Evolutionary conservation across 2,888 invertebrate species (phyloP).

Genomic region (Allolobophora icterica): DNA sequence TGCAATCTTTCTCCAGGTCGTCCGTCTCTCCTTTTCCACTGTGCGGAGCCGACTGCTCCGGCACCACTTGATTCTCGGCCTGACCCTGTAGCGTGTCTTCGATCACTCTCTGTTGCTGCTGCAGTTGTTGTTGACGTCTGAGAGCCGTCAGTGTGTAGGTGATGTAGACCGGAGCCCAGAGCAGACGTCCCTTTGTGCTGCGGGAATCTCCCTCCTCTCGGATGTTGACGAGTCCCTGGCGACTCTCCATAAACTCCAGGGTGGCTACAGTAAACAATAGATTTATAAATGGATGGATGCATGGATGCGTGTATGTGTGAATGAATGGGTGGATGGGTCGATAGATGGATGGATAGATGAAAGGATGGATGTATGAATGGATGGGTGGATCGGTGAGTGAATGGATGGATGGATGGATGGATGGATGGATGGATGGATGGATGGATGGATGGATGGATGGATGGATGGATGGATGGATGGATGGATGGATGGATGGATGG

Average conservation of each 20-base stretch:
- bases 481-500: not conserved
- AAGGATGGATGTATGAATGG: not conserved
- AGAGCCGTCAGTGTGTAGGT: conserved; percentile 40
- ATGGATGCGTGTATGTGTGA: not conserved
- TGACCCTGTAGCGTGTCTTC: not conserved
- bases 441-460: not conserved
- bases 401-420: not conserved
- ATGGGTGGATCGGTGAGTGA: not conserved
- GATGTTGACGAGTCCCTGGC: conserved; percentile 42
- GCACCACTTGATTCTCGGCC: not conserved
- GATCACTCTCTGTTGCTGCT: not conserved
- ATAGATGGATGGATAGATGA: not conserved
- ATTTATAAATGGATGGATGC: not conserved
- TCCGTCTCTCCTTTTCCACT: too few species aligned
- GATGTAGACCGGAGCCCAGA: conserved; percentile 47
- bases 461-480: not conserved
- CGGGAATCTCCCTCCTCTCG: conserved; percentile 47
- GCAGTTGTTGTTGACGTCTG: not conserved
- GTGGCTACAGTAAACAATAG: not conserved
- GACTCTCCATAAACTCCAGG: conserved; percentile 41
- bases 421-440: not conserved
- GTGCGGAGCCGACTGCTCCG: not conserved
- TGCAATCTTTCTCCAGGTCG: too few species aligned
- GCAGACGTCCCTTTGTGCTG: conserved; percentile 42
- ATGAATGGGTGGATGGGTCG: not conserved